Evolutionary conservation across 2,888 invertebrate species (phyloP).

Genomic region (Drosophila borborema): DNA sequence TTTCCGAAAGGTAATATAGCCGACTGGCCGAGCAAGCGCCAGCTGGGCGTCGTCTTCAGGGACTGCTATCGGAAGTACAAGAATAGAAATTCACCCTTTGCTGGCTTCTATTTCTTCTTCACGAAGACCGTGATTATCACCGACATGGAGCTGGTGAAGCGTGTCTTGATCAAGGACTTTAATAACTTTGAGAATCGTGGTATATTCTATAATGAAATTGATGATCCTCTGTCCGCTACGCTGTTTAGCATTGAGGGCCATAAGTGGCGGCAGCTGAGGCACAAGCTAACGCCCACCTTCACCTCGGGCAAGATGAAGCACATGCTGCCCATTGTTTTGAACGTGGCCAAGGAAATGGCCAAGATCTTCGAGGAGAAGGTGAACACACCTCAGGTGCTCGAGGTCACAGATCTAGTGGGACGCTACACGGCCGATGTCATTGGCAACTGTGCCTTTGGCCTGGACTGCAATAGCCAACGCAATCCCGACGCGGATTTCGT

Average conservation of each 20-base stretch:
- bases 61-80: constrained; percentile 63
- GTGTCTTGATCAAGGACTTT: constrained; percentile 79
- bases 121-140: constrained; percentile 59
- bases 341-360: constrained; percentile 64
- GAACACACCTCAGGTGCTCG: constrained; percentile 42
- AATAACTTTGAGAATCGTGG: constrained; percentile 79
- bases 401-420: constrained; percentile 83
- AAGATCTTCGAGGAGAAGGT: constrained; percentile 78
- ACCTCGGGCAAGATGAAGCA: constrained; percentile 83
- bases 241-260: constrained; percentile 83
- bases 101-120: constrained; percentile 72
- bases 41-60: constrained; percentile 46
- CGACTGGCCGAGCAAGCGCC: constrained; percentile 57
- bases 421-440: constrained; percentile 86
- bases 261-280: constrained; percentile 83
- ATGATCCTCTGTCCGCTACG: constrained; percentile 83
- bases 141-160: constrained; percentile 75
- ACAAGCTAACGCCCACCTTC: constrained; percentile 82
- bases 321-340: constrained; percentile 74
- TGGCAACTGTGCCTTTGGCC: constrained; percentile 86
- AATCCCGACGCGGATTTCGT: constrained; percentile 84
- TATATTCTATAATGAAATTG: constrained; percentile 72
- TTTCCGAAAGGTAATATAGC: constrained; percentile 63
- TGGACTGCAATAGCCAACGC: constrained; percentile 85
- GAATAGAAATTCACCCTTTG: constrained; percentile 58